Evolutionary conservation across 2,113 vertebrate species (phyloP).

Genomic region (Plectropomus leopardus): DNA sequence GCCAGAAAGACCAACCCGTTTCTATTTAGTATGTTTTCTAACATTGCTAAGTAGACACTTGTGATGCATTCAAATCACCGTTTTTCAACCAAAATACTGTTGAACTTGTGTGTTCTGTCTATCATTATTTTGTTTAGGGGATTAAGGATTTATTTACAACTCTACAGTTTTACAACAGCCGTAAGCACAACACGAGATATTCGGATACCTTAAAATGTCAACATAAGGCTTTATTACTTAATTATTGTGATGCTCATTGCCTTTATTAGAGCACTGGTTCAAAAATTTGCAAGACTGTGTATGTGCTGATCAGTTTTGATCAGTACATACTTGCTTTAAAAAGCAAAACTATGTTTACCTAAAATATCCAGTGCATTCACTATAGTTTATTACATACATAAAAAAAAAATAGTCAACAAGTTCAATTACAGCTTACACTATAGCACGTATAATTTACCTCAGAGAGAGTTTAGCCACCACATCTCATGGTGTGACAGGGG

Average conservation of each 20-base stretch:
- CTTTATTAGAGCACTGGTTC: not conserved
- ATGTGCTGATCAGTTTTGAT: not conserved
- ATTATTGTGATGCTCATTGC: not conserved
- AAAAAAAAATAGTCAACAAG: constrained; percentile 14
- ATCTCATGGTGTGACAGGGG: constrained; percentile 71
- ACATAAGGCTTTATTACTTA: not conserved
- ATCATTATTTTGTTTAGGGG: no score
- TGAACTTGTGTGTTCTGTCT: no score
- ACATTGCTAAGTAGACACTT: no score
- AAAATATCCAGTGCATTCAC: no score
- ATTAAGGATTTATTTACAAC: no score
- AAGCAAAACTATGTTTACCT: not conserved
- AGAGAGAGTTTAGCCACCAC: constrained; percentile 59
- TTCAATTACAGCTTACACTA: constrained; percentile 55
- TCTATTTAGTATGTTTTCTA: no score
- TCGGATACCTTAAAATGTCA: not conserved
- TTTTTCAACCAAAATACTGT: no score
- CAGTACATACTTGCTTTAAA: constrained; percentile 1
- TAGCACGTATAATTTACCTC: constrained; percentile 54
- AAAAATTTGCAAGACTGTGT: not conserved
- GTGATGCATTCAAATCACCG: no score
- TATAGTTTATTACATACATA: not conserved
- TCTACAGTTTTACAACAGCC: no score
- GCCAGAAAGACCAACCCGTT: no score
- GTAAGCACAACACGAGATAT: no score